Conservation (phyloP, 2,888 invertebrate genomes). For the Zelleria hepariella region DNA sequence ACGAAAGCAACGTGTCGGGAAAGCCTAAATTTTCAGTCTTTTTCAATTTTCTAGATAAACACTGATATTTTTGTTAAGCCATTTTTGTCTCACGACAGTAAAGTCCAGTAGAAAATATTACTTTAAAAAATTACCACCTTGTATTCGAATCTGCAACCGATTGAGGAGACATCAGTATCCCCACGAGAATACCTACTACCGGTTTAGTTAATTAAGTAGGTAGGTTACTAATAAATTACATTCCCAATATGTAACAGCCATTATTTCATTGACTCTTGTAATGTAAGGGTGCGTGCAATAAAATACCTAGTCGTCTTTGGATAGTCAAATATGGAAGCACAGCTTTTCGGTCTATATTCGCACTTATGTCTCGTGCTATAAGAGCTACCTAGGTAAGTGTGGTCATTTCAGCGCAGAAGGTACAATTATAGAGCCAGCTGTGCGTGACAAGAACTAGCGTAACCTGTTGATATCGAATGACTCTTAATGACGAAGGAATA, state of each 20-base stretch:
- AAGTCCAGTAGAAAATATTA: too few relatives aligned
- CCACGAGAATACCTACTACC: too few relatives aligned
- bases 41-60: too few relatives aligned
- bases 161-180: too few relatives aligned
- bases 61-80: too few relatives aligned
- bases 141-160: too few relatives aligned
- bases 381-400: not conserved
- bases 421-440: not conserved
- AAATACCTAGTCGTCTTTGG: not conserved
- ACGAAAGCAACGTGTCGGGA: too few relatives aligned
- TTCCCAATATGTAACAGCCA: not conserved
- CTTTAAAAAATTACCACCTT: too few relatives aligned
- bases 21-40: too few relatives aligned
- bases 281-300: not conserved
- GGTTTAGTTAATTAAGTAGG: too few relatives aligned
- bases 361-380: not conserved
- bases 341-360: not conserved
- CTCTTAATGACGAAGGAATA: not conserved
- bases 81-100: too few relatives aligned
- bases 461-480: not conserved
- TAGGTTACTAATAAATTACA: not conserved
- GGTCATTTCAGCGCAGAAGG: not conserved
- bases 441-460: not conserved
- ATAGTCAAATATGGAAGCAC: not conserved
- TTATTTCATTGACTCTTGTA: not conserved